These are phyloP conservation scores for Brachionichthys hirsutus DNA, from an alignment of 2,113 vertebrate species.

Conservation along the genomic window DNA sequence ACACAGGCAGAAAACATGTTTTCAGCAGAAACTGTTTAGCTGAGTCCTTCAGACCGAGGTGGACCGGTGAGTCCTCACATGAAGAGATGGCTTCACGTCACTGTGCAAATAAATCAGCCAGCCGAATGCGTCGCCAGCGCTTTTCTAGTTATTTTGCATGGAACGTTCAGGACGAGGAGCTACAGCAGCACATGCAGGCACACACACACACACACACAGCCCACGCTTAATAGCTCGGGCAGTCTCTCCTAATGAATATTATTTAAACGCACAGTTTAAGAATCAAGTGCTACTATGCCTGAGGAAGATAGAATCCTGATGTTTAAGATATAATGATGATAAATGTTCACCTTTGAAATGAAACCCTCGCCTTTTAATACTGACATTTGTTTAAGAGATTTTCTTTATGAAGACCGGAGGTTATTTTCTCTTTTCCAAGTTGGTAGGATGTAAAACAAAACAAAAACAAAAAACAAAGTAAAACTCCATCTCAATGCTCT, in stretches of 20 bases:
- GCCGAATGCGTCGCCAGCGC: too few relatives aligned
- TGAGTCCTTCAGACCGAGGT: slow-evolving; percentile 37
- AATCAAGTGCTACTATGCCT: slow-evolving; percentile 29
- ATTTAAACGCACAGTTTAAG: slow-evolving; percentile 43
- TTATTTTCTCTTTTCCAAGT: slow-evolving; percentile 20
- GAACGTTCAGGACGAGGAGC: slow-evolving; percentile 49
- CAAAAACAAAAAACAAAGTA: slow-evolving; percentile 35
- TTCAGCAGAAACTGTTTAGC: too few relatives aligned
- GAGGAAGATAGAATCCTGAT: slow-evolving; percentile 48
- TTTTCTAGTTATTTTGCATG: too few relatives aligned
- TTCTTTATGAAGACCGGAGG: slow-evolving; percentile 11
- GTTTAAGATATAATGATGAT: slow-evolving; percentile 42
- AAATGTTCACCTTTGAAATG: slow-evolving; percentile 41
- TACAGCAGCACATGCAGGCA: slow-evolving; percentile 11
- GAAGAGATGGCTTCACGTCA: too few relatives aligned
- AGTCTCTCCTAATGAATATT: slow-evolving; percentile 51
- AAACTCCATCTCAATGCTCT: neutral
- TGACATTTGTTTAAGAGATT: slow-evolving; percentile 2
- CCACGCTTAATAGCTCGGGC: slow-evolving; percentile 33
- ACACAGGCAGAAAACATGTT: too few relatives aligned
- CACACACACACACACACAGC: slow-evolving; percentile 18
- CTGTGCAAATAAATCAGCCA: too few relatives aligned
- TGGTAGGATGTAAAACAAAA: slow-evolving; percentile 34
- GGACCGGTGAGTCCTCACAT: slow-evolving; percentile 46
- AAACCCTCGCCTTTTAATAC: slow-evolving; percentile 16